Percentiles rank a stretch among this genome's conserved stretches.
These are phyloP conservation scores for Eupithecia pulchellata DNA, from an alignment of 2,888 invertebrate genomes.

Conservation along the genomic window DNA sequence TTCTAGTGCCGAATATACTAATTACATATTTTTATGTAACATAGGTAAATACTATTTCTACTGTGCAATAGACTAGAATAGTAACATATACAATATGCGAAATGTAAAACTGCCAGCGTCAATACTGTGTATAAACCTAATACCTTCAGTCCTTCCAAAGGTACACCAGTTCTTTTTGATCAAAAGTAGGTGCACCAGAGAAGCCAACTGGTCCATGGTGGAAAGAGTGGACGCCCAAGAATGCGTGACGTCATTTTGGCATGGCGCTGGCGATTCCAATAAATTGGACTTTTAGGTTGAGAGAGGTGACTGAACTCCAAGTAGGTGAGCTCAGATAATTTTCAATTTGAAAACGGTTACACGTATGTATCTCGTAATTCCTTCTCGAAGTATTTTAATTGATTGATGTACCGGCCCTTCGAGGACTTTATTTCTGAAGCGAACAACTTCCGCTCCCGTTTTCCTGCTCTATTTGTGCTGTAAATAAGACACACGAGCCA, in stretches of 20 bases:
- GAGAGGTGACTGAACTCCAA: constrained; percentile 26
- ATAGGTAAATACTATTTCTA: no score
- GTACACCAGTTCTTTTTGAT: neutral
- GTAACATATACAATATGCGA: no score
- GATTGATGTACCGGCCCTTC: constrained; percentile 10
- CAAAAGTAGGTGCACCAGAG: neutral
- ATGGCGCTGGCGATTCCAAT: constrained; percentile 31
- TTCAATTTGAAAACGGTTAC: constrained; percentile 22
- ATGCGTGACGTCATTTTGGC: constrained; percentile 36
- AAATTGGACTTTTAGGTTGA: constrained; percentile 32
- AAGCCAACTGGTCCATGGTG: neutral
- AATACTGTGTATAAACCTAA: no score
- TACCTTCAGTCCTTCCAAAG: neutral
- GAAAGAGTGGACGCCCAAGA: constrained; percentile 9
- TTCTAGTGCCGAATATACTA: no score
- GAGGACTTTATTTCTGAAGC: neutral
- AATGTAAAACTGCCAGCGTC: neutral
- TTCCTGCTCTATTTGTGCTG: neutral
- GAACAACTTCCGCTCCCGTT: neutral
- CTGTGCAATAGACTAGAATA: no score
- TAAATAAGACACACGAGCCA: neutral
- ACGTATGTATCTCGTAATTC: neutral
- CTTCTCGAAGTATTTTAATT: neutral
- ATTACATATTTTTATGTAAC: no score
- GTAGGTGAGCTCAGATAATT: constrained; percentile 46